Conservation (phyloP, 2,113 vertebrate genomes). For the Vimba vimba region DNA sequence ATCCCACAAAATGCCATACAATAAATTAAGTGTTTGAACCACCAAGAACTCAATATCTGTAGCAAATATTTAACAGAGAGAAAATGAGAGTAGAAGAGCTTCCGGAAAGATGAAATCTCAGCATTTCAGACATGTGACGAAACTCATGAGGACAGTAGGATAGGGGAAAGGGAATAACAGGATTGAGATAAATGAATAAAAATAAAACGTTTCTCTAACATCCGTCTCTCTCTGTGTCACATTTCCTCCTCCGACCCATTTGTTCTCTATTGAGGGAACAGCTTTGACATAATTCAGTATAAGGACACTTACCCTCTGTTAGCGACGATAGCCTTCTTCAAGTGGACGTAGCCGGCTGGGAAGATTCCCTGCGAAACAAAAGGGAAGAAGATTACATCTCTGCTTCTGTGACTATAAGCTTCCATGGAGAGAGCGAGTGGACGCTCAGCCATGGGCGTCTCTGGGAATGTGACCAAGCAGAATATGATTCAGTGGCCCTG, state of each 20-base stretch:
- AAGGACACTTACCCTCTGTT: conserved; percentile 72
- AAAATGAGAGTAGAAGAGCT: not conserved
- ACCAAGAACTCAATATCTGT: not conserved
- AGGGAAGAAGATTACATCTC: conserved; percentile 20
- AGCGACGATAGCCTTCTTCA: conserved; percentile 75
- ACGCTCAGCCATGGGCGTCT: not conserved
- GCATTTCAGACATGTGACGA: not conserved
- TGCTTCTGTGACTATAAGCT: not conserved
- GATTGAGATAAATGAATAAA: conserved; percentile 31
- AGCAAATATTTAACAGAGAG: not conserved
- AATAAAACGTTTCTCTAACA: not conserved
- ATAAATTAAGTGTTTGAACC: not conserved
- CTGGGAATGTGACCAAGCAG: not conserved
- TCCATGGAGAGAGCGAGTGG: not conserved
- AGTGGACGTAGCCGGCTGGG: conserved; percentile 70
- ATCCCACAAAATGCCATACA: not conserved
- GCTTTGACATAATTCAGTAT: conserved; percentile 12
- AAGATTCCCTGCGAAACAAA: conserved; percentile 73
- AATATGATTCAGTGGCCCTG: not conserved
- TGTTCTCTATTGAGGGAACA: not conserved
- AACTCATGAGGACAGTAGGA: conserved; percentile 3
- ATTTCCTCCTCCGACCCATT: not conserved
- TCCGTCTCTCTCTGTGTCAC: not conserved
- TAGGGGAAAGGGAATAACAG: not conserved
- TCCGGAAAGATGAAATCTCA: not conserved